phyloP scores from a whole-genome alignment of 2,888 invertebrate species.

The Drosophila borborema region DNA sequence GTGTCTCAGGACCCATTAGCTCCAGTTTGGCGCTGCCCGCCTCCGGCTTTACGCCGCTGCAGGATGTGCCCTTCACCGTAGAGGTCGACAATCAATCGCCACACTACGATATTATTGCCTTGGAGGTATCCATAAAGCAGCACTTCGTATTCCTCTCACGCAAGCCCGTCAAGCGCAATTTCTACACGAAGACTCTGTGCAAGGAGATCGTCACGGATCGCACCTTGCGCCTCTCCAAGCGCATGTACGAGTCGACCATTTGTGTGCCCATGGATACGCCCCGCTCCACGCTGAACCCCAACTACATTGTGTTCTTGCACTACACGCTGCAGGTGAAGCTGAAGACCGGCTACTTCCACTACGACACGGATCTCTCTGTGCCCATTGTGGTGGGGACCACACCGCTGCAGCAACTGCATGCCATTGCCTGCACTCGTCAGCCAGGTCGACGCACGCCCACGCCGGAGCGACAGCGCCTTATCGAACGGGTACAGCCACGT shows the following conservation, averaged over 20 bases:
- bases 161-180: slow-evolving; percentile 81
- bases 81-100: slow-evolving; percentile 88
- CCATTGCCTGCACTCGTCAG: slow-evolving; percentile 57
- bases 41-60: slow-evolving; percentile 90
- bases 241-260: slow-evolving; percentile 86
- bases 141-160: slow-evolving; percentile 82
- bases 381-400: slow-evolving; percentile 80
- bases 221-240: slow-evolving; percentile 76
- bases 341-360: slow-evolving; percentile 80
- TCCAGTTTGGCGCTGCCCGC: slow-evolving; percentile 86
- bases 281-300: slow-evolving; percentile 87
- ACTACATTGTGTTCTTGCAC: slow-evolving; percentile 81
- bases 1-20: slow-evolving; percentile 80
- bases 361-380: slow-evolving; percentile 77
- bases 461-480: slow-evolving; percentile 68
- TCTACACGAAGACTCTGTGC: slow-evolving; percentile 74
- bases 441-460: slow-evolving; percentile 58
- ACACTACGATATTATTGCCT: slow-evolving; percentile 76
- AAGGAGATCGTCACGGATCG: slow-evolving; percentile 74
- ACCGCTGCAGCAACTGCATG: slow-evolving; percentile 66
- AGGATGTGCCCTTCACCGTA: slow-evolving; percentile 88
- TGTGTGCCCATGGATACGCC: slow-evolving; percentile 88
- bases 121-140: slow-evolving; percentile 80
- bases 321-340: slow-evolving; percentile 79
- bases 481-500: slow-evolving; percentile 57